Percentiles rank a stretch among this genome's conserved stretches.
Conservation (phyloP, 1,140 invertebrate genomes). For the Megalonaias nervosa region DNA sequence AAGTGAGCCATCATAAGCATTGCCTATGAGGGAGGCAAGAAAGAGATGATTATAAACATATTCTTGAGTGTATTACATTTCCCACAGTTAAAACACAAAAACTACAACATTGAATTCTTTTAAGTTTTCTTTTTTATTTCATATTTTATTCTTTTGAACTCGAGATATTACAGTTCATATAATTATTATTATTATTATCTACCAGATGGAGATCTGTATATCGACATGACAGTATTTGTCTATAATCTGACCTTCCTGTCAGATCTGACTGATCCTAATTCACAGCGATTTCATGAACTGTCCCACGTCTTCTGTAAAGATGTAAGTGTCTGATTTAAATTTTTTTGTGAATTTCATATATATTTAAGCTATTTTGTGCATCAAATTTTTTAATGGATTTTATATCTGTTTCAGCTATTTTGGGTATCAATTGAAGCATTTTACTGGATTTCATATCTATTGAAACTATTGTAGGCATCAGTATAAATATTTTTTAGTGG, state of each 20-base stretch:
- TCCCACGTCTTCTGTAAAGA: conserved; percentile 34
- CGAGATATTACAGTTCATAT: too few relatives aligned
- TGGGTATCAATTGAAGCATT: too few relatives aligned
- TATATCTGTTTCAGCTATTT: too few relatives aligned
- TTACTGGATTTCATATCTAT: neutral
- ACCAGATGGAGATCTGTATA: conserved; percentile 24
- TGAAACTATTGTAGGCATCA: neutral
- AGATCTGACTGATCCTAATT: conserved; percentile 20
- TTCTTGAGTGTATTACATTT: too few relatives aligned
- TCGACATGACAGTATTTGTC: conserved; percentile 30
- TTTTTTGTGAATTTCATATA: neutral
- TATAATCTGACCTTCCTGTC: conserved; percentile 32
- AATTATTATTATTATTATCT: neutral
- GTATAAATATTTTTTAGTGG: too few relatives aligned
- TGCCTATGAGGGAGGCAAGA: too few relatives aligned
- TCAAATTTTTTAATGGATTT: neutral
- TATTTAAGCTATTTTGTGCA: neutral
- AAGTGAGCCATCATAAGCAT: too few relatives aligned
- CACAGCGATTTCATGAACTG: conserved; percentile 21
- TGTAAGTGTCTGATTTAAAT: conserved; percentile 14
- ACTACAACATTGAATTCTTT: too few relatives aligned
- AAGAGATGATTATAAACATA: too few relatives aligned
- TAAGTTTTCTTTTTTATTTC: too few relatives aligned
- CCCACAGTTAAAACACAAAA: too few relatives aligned
- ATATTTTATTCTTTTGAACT: too few relatives aligned